A percentile compares a stretch with the other conserved stretches of the same genome.
phyloP scores from a whole-genome alignment of 2,888 invertebrate species.

The Aproaerema taeniolella region DNA sequence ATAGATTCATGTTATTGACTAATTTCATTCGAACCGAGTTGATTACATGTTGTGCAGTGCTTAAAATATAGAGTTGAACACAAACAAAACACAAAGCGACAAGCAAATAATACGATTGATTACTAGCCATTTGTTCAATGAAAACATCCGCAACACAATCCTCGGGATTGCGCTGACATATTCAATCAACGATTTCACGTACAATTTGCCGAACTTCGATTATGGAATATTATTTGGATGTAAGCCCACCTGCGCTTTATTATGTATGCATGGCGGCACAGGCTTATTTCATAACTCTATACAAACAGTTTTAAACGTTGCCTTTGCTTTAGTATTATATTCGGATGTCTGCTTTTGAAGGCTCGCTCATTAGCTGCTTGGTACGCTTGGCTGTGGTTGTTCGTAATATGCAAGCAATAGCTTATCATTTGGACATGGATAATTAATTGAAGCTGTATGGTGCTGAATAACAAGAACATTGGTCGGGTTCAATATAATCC shows the following conservation, averaged over 20 bases:
- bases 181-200: constrained; percentile 52
- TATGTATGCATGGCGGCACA: background rate
- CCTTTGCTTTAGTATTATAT: background rate
- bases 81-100: constrained; percentile 26
- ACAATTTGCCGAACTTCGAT: constrained; percentile 40
- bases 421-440: constrained; percentile 49
- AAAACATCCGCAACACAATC: constrained; percentile 40
- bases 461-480: constrained; percentile 32
- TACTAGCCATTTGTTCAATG: constrained; percentile 47
- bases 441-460: constrained; percentile 47
- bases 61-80: background rate
- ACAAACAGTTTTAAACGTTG: background rate
- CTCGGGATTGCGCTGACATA: constrained; percentile 38
- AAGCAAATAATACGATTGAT: constrained; percentile 53
- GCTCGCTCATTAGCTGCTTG: constrained; percentile 14
- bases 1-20: too few relatives aligned
- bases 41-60: constrained; percentile 5
- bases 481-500: constrained; percentile 17
- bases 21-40: background rate
- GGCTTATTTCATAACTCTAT: background rate
- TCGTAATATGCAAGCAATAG: constrained; percentile 29
- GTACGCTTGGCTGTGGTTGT: constrained; percentile 18
- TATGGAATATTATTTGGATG: constrained; percentile 28
- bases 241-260: constrained; percentile 12
- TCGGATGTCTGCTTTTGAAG: background rate